Evolutionary conservation across 2,113 vertebrate species (phyloP), one percentile per base, ranked within the genome.

Genomic region (Haemorhous mexicanus): DNA sequence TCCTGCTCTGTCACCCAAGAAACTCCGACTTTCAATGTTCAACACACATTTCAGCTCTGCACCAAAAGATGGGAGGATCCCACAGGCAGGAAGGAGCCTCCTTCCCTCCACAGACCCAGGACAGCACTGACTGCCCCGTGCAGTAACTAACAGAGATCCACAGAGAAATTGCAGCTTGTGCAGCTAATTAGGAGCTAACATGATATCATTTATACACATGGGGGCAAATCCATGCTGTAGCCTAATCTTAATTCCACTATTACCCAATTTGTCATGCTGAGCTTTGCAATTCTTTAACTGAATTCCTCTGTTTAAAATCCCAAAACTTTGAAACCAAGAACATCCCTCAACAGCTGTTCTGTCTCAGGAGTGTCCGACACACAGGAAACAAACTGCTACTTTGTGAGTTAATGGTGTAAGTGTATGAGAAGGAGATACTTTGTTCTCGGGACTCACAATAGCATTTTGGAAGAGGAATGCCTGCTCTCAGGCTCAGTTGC

Each of bases 281-380:
- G 50, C 16, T 68, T 90, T 9, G 24, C 70, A 44, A 27, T 26
- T 61, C 70, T 75, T n/a, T 22, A 13, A n/a, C 27, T 30, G 49
- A 4, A 74, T 73, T 84, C 44, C 63, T 43, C 56, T 66, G 19
- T 41, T 91, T 52, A 12, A 77, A 55, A 16, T 17, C 24, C 27
- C 23, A 26, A 75, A 87, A 44, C 39, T 30, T 33, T 23, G 62
- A 67, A 92, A 52, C 7, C 21, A 20, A 39, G 61, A 43, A 2
- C 24, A 76, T 5, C 26, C 55, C 68, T 64, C 43, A 18, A 18
- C 16, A 1, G 22, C 4, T 9, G 0, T 22, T 35, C 33, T 9
- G 66, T 21, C 10, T 18, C 35, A 2, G 11, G 7, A 30, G 12
- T 3, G 1, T 27, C 20, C 0, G 0, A 39, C 14, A 30, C 32